phyloP scores from a whole-genome alignment of 2,888 invertebrate species.

The Corbicula japonica region DNA sequence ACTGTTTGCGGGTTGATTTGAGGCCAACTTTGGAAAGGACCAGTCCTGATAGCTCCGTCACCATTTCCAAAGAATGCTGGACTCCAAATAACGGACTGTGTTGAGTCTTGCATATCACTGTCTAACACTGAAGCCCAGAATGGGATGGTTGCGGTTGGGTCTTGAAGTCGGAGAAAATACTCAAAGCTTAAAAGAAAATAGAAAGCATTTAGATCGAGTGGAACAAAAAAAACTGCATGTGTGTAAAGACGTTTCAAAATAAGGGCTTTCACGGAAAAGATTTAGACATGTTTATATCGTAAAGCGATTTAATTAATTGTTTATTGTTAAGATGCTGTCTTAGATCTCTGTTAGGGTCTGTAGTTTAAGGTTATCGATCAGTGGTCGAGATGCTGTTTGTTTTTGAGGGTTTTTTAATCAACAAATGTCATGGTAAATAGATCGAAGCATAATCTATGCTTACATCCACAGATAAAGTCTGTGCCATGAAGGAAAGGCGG shows the following conservation, averaged over 20 bases:
- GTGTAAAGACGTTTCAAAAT: too few relatives aligned
- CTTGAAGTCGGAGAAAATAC: constrained; percentile 69
- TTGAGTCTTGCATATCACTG: constrained; percentile 60
- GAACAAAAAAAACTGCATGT: too few relatives aligned
- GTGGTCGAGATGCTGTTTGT: too few relatives aligned
- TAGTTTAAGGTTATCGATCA: too few relatives aligned
- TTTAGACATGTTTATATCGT: too few relatives aligned
- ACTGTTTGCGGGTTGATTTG: constrained; percentile 42
- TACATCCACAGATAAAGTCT: constrained; percentile 73
- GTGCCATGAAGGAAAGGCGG: constrained; percentile 74
- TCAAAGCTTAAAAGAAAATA: constrained; percentile 66
- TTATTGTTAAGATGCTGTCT: too few relatives aligned
- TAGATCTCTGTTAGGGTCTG: too few relatives aligned
- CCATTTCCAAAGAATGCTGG: constrained; percentile 66
- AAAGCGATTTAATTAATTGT: too few relatives aligned
- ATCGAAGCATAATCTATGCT: constrained; percentile 37
- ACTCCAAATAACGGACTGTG: constrained; percentile 69
- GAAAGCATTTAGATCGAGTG: too few relatives aligned
- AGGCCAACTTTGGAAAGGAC: constrained; percentile 73
- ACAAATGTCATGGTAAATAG: too few relatives aligned
- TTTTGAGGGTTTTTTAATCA: too few relatives aligned
- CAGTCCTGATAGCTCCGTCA: constrained; percentile 60
- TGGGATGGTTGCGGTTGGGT: constrained; percentile 68
- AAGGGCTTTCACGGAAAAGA: too few relatives aligned
- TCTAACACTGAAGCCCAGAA: constrained; percentile 76